These are phyloP conservation scores for Sinosuthora webbiana DNA, from an alignment of 2,113 vertebrate genomes.

Conservation along the genomic window DNA sequence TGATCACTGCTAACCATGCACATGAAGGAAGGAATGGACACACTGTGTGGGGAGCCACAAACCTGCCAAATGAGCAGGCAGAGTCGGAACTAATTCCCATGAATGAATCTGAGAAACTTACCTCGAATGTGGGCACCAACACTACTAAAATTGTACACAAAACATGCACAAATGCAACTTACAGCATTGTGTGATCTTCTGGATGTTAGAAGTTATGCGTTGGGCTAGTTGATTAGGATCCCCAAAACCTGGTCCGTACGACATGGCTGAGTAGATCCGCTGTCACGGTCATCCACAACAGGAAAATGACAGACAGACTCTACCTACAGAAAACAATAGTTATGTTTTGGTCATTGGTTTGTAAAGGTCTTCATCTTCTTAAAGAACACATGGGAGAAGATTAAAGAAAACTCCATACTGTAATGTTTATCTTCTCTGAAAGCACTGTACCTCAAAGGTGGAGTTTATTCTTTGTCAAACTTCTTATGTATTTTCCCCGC, in stretches of 20 bases:
- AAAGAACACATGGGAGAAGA: neutral
- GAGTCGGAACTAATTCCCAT: neutral
- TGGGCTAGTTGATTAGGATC: conserved; percentile 76
- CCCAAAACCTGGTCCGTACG: conserved; percentile 43
- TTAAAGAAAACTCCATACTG: neutral
- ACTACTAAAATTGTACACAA: neutral
- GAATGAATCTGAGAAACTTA: neutral
- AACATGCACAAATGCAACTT: conserved; percentile 51
- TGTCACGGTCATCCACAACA: conserved; percentile 53
- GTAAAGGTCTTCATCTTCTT: neutral
- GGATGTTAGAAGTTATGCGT: conserved; percentile 79
- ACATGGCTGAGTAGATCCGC: conserved; percentile 62
- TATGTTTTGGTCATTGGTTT: neutral
- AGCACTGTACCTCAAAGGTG: neutral
- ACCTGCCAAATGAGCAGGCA: neutral
- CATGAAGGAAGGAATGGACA: neutral
- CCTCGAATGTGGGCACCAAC: rapidly evolving
- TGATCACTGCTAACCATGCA: neutral
- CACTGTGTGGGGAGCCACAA: neutral
- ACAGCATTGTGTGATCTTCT: conserved; percentile 84
- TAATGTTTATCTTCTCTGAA: neutral
- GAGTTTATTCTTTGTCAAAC: neutral
- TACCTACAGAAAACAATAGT: conserved; percentile 17
- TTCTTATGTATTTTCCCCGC: neutral
- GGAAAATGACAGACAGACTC: neutral